Base-by-base conservation (phyloP, 2,888 invertebrate genomes). In the Proisotoma minuta region DNA sequence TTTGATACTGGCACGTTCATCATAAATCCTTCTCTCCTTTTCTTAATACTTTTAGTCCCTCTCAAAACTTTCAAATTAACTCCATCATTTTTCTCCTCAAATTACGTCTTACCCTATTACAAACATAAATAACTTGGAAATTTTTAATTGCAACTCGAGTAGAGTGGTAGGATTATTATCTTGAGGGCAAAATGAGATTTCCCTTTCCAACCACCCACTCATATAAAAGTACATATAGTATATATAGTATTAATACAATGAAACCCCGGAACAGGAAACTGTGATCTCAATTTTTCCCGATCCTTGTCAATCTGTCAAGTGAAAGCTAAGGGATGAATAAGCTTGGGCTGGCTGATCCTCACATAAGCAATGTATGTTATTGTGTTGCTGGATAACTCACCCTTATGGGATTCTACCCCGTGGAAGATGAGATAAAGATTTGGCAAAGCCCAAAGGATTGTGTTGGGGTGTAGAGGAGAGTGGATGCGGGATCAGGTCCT, bases 21-120 rank as follows among this genome's bases (percentile, higher is more conserved):
- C 68, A 63, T 65, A 68, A 69, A 69, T 65, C 67, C 71, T 34
- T 52, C 50, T 56, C 50, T 60, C 57, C 39, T 27, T 47, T 27
- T 57, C 60, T 63, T 65, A 71, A 71, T 63, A 69, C 71, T 71
- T 69, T 69, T 69, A 71, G 69, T 64, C 69, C 60, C 63, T 57
- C 56, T 50, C 71, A 50, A 68, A 71, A 71, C 66, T 71, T 71
- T 69, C 66, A 71, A 71, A 69, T 71, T 69, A 71, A 68, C 69
- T 68, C 67, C 66, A 69, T 71, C 66, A 71, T 69, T 69, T 71
- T 71, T 71, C 67, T 62, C 59, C 24, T 60, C 56, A 56, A 43
- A n/a, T 43, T n/a, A n/a, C n/a, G n/a, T n/a, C n/a, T n/a, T n/a
- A n/a, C n/a, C n/a, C n/a, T n/a, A n/a, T n/a, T n/a, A n/a, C n/a